Percentiles rank a stretch among this genome's conserved stretches.
phyloP scores from a whole-genome alignment of 2,888 invertebrate species.

The Lomographa bimaculata region DNA sequence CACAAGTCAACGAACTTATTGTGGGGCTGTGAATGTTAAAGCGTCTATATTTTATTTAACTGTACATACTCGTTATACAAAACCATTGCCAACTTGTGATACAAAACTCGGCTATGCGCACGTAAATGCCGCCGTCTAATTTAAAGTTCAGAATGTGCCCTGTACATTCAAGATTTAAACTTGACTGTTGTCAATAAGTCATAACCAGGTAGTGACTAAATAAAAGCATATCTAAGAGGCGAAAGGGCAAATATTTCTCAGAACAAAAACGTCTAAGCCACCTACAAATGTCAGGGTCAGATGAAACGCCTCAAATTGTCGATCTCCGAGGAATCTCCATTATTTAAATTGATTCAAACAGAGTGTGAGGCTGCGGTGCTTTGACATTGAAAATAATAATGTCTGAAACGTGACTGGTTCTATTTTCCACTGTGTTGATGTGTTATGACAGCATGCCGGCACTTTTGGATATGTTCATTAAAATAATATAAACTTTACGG shows the following conservation, averaged over 20 bases:
- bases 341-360: constrained; percentile 46
- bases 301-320: constrained; percentile 45
- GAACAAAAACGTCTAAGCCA: constrained; percentile 48
- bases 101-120: too few relatives aligned
- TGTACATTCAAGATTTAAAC: too few relatives aligned
- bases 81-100: too few relatives aligned
- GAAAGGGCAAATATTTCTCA: constrained; percentile 61
- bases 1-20: too few relatives aligned
- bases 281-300: constrained; percentile 60
- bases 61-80: too few relatives aligned
- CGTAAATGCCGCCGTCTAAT: too few relatives aligned
- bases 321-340: constrained; percentile 39
- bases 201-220: constrained; percentile 12
- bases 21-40: too few relatives aligned
- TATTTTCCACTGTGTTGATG: constrained; percentile 32
- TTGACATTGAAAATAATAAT: constrained; percentile 52
- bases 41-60: too few relatives aligned
- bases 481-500: too few relatives aligned
- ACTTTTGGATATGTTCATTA: constrained; percentile 10
- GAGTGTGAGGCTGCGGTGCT: constrained; percentile 36
- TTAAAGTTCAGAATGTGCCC: too few relatives aligned
- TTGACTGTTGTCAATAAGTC: not conserved
- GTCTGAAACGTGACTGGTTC: constrained; percentile 49
- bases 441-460: constrained; percentile 25
- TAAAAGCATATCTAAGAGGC: constrained; percentile 23